Evolutionary conservation across 2,888 invertebrate species (phyloP), one percentile per base, ranked within the genome.

Genomic region (Cheilosia urbana): DNA sequence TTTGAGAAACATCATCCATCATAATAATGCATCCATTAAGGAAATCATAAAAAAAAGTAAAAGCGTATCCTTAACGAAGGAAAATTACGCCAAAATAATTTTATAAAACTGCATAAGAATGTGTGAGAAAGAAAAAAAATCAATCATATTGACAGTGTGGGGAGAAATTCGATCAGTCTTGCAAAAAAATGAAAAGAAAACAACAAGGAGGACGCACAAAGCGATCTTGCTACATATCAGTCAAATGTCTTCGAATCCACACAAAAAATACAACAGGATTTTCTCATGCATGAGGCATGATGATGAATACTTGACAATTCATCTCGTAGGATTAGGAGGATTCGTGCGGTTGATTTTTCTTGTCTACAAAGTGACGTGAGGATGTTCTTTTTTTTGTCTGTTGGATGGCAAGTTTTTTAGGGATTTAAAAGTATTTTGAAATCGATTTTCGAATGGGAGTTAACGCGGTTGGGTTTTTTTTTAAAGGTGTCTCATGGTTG

Each of bases 221-320:
- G 63, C 68, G 73, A 84, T 84, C 69, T 51, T 78, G 47, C 66
- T 19, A 58, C 45, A 71, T 30, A 83, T 68, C 66, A 65, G 66
- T 82, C 69, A 73, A 71, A 58, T 65, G 34, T 65, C 63, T 47
- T 65, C 19, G 2, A 34, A 55, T 27, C 68, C 24, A 51, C 47
- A 62, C 17, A 65, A 66, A 53, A 37, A 66, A 68, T 27, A 47
- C 11, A 30, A 47, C 11, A 42, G 51, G 58, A 37, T 37, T 47
- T 17, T 15, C 24, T 51, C 51, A 4, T 21, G 21, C 9, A 21
- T 30, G 30, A 2, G 0, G 53, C 11, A 60, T n/a, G 27, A 40
- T 73, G 75, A 79, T 84, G 75, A 71, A 84, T 79, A 84, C 66
- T 84, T 37, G 60, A 11, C 75, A 79, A 84, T 84, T 75, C 76